Evolutionary conservation across 2,888 invertebrate species (phyloP), one percentile per base, ranked within the genome.

Genomic region (Eilema sororculum): DNA sequence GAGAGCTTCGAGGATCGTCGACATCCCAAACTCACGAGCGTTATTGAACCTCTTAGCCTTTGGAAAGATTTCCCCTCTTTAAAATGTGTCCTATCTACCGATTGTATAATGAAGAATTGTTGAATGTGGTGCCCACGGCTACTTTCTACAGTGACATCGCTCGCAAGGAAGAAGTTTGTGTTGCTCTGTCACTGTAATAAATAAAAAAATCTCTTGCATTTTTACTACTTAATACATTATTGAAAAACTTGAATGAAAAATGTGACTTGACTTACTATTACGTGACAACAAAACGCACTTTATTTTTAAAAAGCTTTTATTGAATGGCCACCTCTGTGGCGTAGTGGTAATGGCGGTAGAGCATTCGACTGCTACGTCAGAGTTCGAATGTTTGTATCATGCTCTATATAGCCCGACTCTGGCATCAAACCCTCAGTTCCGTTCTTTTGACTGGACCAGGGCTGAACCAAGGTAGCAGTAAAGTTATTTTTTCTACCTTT

Each of bases 21-120:
- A 52, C 52, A 52, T 52, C n/a, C 52, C 52, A n/a, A 52, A 52
- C 52, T 52, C 52, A 52, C 52, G 52, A 52, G 52, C 52, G 52
- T 52, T 52, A 52, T 52, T 52, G 52, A 52, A 52, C 52, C 52
- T 52, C 52, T 52, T 52, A 52, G 52, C 52, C 52, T 52, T 52
- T 52, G 52, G n/a, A 52, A 20, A 52, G 52, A 52, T n/a, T n/a
- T 52, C n/a, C 52, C 52, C n/a, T n/a, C 9, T n/a, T 52, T 52
- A n/a, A n/a, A n/a, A 52, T n/a, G 52, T 52, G 9, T 52, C 5
- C 52, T n/a, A 52, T 52, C 52, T 52, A 52, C 52, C 8, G n/a
- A n/a, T n/a, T 52, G 52, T 52, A 52, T 52, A 52, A 52, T n/a
- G 2, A 52, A 52, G 52, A 52, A 52, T n/a, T 52, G 20, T 52